A percentile compares a stretch with the other conserved stretches of the same genome.
These are phyloP conservation scores for Thymallus thymallus DNA, from an alignment of 2,113 vertebrate species.

Conservation along the genomic window DNA sequence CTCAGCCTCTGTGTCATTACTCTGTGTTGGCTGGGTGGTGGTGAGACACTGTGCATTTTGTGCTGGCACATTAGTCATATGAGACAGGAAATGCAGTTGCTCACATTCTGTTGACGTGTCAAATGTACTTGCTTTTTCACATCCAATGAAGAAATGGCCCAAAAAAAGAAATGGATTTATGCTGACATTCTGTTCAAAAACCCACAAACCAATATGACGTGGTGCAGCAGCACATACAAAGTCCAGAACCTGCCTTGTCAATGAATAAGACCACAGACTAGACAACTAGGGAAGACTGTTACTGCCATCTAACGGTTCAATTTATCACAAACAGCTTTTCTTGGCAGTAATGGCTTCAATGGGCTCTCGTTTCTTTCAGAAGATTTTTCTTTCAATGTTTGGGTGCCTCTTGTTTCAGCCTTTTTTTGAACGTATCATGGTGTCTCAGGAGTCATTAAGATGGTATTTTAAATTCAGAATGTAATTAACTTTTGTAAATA, in stretches of 20 bases:
- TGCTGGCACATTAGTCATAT: not conserved
- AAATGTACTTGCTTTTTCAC: conserved; percentile 4
- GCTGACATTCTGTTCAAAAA: not conserved
- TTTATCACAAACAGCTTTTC: not conserved
- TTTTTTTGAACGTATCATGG: not conserved
- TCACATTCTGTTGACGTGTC: conserved; percentile 11
- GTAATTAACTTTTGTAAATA: not conserved
- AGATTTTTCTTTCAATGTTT: not conserved
- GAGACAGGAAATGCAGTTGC: conserved; percentile 12
- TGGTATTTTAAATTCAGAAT: not conserved
- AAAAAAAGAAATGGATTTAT: not conserved
- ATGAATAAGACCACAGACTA: not conserved
- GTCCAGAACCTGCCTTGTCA: conserved; percentile 1
- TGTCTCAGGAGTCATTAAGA: not conserved
- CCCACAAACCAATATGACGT: conserved; percentile 8
- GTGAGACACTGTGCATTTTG: conserved; percentile 8
- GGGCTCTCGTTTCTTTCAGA: not conserved
- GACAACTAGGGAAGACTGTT: not conserved
- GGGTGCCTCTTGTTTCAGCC: not conserved
- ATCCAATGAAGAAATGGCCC: not conserved
- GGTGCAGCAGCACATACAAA: not conserved
- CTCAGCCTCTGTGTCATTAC: not conserved
- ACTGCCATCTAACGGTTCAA: conserved; percentile 6
- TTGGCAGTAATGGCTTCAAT: too few species aligned
- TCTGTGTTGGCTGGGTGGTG: not conserved